Base-by-base conservation (phyloP, 35 echinoderm and acorn worm species). In the Chiridota heheva region DNA sequence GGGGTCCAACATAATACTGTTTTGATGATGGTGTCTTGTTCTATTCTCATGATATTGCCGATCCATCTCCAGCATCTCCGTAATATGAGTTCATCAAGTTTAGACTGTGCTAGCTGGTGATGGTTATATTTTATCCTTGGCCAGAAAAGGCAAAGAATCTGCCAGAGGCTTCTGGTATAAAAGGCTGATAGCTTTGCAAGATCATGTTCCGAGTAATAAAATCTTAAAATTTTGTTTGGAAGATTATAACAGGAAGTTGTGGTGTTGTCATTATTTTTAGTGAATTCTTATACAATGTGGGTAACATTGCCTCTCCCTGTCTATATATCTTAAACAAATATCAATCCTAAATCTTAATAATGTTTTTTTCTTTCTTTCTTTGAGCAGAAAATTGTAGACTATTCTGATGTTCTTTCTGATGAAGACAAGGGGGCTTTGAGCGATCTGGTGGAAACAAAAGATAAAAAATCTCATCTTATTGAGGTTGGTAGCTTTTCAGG, bases 391-490 rank as follows among this genome's bases (percentile, higher is more conserved):
- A 43, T 64, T 12, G 67, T 82, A 35, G 63, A 82, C 48, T 28
- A 43, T 3, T 22, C 67, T 32, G 44, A 42, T 4, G 36, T 82
- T 39, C 39, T 82, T 12, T 37, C 42, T 12, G 39, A 82, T 36
- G 80, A 82, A 10, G 80, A 82, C 80, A 61, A 69, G 36, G 80
- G 70, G 44, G 51, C 51, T 20, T 22, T 82, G 7, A 36, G 62
- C 22, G 56, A 22, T 4, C 28, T 82, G 22, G 31, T 41, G 25
- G 25, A 69, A 35, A 33, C n/a, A 3, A 32, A 67, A 10, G 80
- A 82, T 42, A 68, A 40, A 25, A 63, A 69, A 20, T 61, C 80
- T 43, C 44, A 63, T 22, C 62, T 55, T 48, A 0, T 67, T 49
- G 51, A 69, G 15, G 36, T 69, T 61, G 80, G 67, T 43, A 81